Percentiles rank a stretch among this genome's conserved stretches.
phyloP scores from a whole-genome alignment of 30 jellyfish, hydroid and myxozoan species.

The Cassiopea xamachana region DNA sequence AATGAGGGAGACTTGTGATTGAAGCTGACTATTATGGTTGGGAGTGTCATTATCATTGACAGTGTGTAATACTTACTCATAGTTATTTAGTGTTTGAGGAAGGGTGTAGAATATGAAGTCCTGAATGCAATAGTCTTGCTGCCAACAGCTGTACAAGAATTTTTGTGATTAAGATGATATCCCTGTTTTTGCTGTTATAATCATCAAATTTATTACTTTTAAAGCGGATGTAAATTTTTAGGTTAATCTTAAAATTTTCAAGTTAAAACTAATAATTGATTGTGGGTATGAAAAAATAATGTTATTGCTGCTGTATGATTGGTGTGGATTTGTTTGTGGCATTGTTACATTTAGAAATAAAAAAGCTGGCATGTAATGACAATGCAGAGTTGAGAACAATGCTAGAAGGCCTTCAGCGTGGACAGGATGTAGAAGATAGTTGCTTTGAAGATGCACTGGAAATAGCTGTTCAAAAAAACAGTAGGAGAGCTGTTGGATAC shows the following conservation, averaged over 20 bases:
- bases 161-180: too few species aligned
- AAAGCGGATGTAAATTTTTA: background rate
- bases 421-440: slow-evolving; percentile 72
- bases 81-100: too few species aligned
- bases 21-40: too few species aligned
- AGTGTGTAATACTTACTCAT: too few species aligned
- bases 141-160: too few species aligned
- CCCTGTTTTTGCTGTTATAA: background rate
- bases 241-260: background rate
- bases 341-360: slow-evolving; percentile 52
- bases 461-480: slow-evolving; percentile 74
- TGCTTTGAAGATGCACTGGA: slow-evolving; percentile 90
- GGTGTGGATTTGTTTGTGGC: background rate
- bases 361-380: slow-evolving; percentile 48
- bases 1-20: too few species aligned
- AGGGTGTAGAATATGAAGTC: too few species aligned
- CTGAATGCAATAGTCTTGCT: too few species aligned
- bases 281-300: background rate
- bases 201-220: too few species aligned
- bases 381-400: slow-evolving; percentile 42
- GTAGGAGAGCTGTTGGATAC: slow-evolving; percentile 81
- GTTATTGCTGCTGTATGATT: background rate
- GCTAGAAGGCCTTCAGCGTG: slow-evolving; percentile 52
- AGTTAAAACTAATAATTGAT: background rate
- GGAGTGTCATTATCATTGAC: too few species aligned